Evolutionary conservation across 2,888 invertebrate genomes (phyloP).

Genomic region (Calliscelio sp.): DNA sequence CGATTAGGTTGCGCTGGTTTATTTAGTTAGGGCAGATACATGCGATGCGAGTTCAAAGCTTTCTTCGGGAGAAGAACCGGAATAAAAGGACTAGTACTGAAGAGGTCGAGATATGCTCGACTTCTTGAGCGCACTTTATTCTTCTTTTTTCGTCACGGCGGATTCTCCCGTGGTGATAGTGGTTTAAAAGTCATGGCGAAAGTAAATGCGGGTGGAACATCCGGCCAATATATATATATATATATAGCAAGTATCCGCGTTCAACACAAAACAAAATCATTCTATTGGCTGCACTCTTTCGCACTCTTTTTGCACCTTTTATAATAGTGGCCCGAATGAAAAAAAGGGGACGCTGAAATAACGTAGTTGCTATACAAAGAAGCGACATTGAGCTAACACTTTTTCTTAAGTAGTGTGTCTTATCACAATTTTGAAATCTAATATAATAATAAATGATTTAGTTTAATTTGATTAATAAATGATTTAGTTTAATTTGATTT

Average conservation of each 20-base stretch:
- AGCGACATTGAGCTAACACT: not conserved
- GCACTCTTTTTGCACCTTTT: slow-evolving; percentile 42
- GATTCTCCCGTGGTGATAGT: slow-evolving; percentile 67
- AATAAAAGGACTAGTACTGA: slow-evolving; percentile 65
- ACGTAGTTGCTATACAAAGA: not conserved
- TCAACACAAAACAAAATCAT: slow-evolving; percentile 55
- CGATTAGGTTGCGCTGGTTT: slow-evolving; percentile 3
- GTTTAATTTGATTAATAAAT: no score
- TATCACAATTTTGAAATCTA: not conserved
- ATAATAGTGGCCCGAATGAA: not conserved
- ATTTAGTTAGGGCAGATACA: slow-evolving; percentile 53
- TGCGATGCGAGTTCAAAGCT: slow-evolving; percentile 57
- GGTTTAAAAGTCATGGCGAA: slow-evolving; percentile 71
- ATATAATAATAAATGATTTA: no score
- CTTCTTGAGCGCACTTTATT: slow-evolving; percentile 67
- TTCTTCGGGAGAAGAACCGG: slow-evolving; percentile 60
- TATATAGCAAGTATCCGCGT: slow-evolving; percentile 15
- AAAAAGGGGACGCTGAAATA: not conserved
- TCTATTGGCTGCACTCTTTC: slow-evolving; percentile 39
- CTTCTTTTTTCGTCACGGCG: slow-evolving; percentile 67
- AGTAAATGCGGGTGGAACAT: slow-evolving; percentile 71
- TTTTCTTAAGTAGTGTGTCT: not conserved
- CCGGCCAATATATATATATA: slow-evolving; percentile 38
- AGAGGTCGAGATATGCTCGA: slow-evolving; percentile 72
- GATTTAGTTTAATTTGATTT: no score